Conservation (phyloP, 1,140 invertebrate species). For the Steinernema feltiae region DNA sequence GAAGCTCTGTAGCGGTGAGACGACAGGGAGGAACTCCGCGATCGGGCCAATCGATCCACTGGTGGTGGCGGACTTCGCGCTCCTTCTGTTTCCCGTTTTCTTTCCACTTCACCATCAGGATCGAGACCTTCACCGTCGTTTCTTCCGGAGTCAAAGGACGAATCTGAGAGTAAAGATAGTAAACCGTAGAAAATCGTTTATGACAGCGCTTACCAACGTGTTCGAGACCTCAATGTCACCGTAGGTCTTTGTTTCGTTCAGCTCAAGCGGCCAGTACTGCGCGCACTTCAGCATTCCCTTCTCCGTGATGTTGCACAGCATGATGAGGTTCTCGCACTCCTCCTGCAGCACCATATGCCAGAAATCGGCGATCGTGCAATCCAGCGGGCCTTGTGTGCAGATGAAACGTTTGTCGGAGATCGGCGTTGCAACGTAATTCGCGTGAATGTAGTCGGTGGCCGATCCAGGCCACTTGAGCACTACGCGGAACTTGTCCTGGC, state of each 20-base stretch:
- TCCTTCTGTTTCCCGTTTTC: too few relatives aligned
- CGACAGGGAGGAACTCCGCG: conserved; percentile 34
- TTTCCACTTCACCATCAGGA: too few relatives aligned
- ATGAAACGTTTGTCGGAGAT: conserved; percentile 43
- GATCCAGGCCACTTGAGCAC: conserved; percentile 39
- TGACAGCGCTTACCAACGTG: not conserved
- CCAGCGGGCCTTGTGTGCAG: conserved; percentile 44
- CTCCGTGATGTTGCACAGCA: conserved; percentile 43
- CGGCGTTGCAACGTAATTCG: conserved; percentile 39
- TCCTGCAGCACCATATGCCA: conserved; percentile 46
- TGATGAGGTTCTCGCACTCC: conserved; percentile 33
- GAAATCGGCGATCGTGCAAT: conserved; percentile 38
- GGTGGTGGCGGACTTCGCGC: too few relatives aligned
- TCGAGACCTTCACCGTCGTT: not conserved
- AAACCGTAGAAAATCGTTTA: too few relatives aligned
- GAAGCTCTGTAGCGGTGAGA: conserved; percentile 31
- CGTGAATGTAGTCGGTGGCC: conserved; percentile 26
- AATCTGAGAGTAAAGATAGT: too few relatives aligned
- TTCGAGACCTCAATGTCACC: conserved; percentile 29
- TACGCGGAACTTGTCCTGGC: conserved; percentile 31
- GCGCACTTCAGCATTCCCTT: conserved; percentile 39
- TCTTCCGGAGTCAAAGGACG: not conserved
- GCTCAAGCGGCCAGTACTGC: conserved; percentile 42
- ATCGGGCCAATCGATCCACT: conserved; percentile 43
- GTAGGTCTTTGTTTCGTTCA: conserved; percentile 34